A percentile compares a stretch with the other conserved stretches of the same genome.
These are phyloP conservation scores for Zingel zingel DNA, from an alignment of 2,113 vertebrate genomes.

Conservation along the genomic window DNA sequence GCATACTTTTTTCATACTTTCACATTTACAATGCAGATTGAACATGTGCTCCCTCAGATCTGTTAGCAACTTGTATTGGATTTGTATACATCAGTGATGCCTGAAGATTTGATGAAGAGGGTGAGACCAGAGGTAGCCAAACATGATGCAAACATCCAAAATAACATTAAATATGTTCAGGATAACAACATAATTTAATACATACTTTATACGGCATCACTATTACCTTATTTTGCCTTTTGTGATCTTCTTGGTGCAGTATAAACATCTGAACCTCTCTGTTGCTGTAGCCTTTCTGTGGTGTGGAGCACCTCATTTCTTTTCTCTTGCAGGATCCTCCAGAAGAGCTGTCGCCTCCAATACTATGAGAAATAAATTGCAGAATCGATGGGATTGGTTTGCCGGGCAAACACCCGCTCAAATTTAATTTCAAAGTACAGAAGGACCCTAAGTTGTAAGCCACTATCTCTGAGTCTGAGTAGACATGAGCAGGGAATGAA, in stretches of 20 bases:
- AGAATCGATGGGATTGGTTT: slow-evolving; percentile 62
- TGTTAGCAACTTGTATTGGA: not conserved
- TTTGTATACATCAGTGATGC: not conserved
- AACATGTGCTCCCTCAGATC: slow-evolving; percentile 3
- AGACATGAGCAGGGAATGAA: slow-evolving; percentile 19
- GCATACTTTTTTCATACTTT: slow-evolving; percentile 5
- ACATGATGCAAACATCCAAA: slow-evolving; percentile 20
- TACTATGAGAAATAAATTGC: slow-evolving; percentile 64
- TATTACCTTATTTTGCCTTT: not conserved
- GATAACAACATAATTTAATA: not conserved
- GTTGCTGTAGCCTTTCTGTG: slow-evolving; percentile 32
- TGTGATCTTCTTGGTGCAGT: not conserved
- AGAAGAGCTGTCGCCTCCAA: slow-evolving; percentile 74
- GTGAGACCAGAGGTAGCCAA: not conserved
- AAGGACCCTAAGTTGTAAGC: slow-evolving; percentile 45
- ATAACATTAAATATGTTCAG: slow-evolving; percentile 7
- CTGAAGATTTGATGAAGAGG: not conserved
- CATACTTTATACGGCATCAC: not conserved
- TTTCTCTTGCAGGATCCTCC: slow-evolving; percentile 38
- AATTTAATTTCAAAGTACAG: slow-evolving; percentile 67
- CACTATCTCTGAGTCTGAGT: slow-evolving; percentile 16
- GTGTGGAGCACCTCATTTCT: slow-evolving; percentile 55
- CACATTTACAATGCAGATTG: slow-evolving; percentile 9
- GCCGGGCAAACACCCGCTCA: slow-evolving; percentile 42
- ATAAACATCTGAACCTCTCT: slow-evolving; percentile 40